phyloP scores from a whole-genome alignment of 2,888 invertebrate species.

The Archips crataeganus region DNA sequence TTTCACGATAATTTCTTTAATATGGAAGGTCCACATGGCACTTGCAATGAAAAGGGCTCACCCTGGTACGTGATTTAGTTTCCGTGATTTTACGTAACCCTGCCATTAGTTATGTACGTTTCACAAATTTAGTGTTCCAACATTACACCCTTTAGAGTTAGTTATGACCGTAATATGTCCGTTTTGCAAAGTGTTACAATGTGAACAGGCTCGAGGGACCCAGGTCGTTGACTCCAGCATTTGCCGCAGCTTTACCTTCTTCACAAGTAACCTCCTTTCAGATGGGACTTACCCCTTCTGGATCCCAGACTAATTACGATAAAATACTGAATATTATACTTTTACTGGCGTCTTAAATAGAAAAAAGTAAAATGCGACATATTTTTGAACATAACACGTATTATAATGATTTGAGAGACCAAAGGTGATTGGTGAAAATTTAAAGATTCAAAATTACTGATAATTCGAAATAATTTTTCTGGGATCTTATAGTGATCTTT shows the following conservation, averaged over 20 bases:
- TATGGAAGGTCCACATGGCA: too few species aligned
- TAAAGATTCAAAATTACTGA: too few species aligned
- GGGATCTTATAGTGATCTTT: too few species aligned
- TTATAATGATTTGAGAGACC: not conserved
- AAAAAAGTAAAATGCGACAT: too few species aligned
- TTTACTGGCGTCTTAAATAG: too few species aligned
- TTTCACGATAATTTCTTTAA: too few species aligned
- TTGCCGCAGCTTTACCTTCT: slow-evolving; percentile 23
- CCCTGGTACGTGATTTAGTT: too few species aligned
- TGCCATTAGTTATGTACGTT: not conserved
- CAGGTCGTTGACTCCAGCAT: slow-evolving; percentile 17
- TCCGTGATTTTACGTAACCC: too few species aligned
- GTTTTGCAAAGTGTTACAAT: not conserved
- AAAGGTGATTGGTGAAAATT: not conserved
- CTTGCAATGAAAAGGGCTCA: too few species aligned
- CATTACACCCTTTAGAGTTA: not conserved
- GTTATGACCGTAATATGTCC: slow-evolving; percentile 1
- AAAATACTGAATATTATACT: not conserved
- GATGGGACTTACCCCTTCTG: slow-evolving; percentile 14
- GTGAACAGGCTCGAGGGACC: not conserved
- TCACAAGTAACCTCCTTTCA: slow-evolving; percentile 23
- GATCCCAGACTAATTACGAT: slow-evolving; percentile 29
- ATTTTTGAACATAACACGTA: not conserved
- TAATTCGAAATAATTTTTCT: too few species aligned
- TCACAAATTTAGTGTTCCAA: not conserved